A percentile compares a stretch with the other conserved stretches of the same genome.
Evolutionary conservation across 2,113 vertebrate genomes (phyloP).

Genomic region (Candoia aspera): DNA sequence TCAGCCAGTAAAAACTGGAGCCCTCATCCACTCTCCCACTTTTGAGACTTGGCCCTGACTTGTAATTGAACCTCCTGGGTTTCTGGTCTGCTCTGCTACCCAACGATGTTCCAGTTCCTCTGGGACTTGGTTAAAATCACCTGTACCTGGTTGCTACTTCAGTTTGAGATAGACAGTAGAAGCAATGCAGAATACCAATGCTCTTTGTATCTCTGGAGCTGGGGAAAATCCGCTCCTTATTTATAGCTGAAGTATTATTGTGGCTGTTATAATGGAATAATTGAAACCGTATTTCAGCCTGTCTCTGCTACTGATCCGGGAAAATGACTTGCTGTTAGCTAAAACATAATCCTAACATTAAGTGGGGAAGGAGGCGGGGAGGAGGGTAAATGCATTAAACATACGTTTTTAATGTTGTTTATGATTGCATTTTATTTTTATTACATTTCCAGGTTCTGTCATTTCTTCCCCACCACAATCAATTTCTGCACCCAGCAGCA

Average conservation of each 20-base stretch:
- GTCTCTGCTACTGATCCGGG: slow-evolving; percentile 47
- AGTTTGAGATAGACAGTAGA: not conserved
- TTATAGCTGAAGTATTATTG: slow-evolving; percentile 51
- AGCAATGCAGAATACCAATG: slow-evolving; percentile 36
- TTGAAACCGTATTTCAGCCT: slow-evolving; percentile 64
- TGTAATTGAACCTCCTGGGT: not conserved
- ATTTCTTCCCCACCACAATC: slow-evolving; percentile 47
- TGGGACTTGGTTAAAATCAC: not conserved
- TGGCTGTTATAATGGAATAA: slow-evolving; percentile 61
- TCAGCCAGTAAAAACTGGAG: not conserved
- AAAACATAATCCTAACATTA: slow-evolving; percentile 36
- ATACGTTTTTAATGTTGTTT: slow-evolving; percentile 62
- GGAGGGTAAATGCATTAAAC: slow-evolving; percentile 54
- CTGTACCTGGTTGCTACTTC: not conserved
- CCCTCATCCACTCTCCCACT: not conserved
- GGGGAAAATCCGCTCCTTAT: slow-evolving; percentile 45
- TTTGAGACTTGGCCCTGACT: not conserved
- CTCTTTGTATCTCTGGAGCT: slow-evolving; percentile 43
- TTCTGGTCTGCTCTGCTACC: not conserved
- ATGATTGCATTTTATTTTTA: slow-evolving; percentile 54
- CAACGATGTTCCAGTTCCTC: not conserved
- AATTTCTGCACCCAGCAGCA: slow-evolving; percentile 55
- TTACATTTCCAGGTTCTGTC: slow-evolving; percentile 51
- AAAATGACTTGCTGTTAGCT: slow-evolving; percentile 53
- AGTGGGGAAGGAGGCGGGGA: slow-evolving; percentile 15